These are phyloP conservation scores for Dipodomys merriami DNA, from an alignment of 2,113 vertebrate species.

Conservation along the genomic window DNA sequence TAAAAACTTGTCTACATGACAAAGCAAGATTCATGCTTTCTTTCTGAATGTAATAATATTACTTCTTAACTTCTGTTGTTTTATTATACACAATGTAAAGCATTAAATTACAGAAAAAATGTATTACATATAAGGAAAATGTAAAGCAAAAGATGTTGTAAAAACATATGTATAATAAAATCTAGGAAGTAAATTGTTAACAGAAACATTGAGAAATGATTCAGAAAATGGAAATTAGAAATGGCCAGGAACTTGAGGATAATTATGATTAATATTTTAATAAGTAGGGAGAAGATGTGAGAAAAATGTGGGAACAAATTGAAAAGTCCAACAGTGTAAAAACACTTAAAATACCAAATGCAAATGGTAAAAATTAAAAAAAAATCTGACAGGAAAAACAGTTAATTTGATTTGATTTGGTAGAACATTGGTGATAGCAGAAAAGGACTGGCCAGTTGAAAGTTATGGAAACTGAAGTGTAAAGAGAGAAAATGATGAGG, in stretches of 20 bases:
- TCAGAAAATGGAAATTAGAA: not conserved
- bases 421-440: not conserved
- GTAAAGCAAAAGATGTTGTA: no score
- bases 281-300: not conserved
- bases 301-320: not conserved
- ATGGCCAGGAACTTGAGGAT: not conserved
- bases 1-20: not conserved
- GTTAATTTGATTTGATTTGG: not conserved
- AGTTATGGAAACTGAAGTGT: not conserved
- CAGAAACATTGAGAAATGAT: not conserved
- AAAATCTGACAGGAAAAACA: not conserved
- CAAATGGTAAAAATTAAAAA: not conserved
- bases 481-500: not conserved
- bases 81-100: not conserved
- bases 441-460: not conserved
- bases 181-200: not conserved
- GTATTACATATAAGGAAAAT: not conserved
- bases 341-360: not conserved
- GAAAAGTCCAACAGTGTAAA: conserved; percentile 12
- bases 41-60: not conserved
- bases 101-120: not conserved
- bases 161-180: not conserved
- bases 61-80: conserved; percentile 1
- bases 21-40: not conserved
- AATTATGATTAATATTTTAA: not conserved